Evolutionary conservation across 2,888 invertebrate species (phyloP), one percentile per base, ranked within the genome.

Genomic region (Pyrrhia umbra): DNA sequence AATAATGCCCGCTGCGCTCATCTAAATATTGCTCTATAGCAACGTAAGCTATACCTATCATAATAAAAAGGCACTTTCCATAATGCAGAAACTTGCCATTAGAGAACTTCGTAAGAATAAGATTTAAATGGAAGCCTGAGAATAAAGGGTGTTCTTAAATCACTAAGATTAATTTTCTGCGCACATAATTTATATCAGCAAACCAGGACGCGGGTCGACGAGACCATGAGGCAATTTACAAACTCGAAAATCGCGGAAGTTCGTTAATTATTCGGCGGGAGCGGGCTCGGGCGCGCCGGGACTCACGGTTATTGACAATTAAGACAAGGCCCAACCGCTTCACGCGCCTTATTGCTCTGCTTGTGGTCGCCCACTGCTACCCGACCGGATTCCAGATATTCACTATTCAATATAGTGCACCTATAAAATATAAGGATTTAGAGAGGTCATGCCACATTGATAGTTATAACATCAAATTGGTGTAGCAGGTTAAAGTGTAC

Each of bases 171-270:
- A 93, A 93, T 94, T 93, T 93, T 92, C 87, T 80, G 88, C 86
- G 90, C 87, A 91, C 92, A 93, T 93, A 93, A 94, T 94, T 94
- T 92, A 93, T 94, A 91, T 88, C 88, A 88, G 88, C 89, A 89
- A 91, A 90, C 92, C 92, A 92, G 92, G 85, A 90, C 90, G 88
- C 89, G 90, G 91, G 91, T 90, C 92, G 90, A 90, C 90, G 90
- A 92, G 92, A 93, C 92, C 93, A 92, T 93, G 90, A 93, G 92
- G 93, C 91, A 92, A 93, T 94, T 94, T 93, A 93, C 92, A 92
- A 94, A 94, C 93, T 94, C 92, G 92, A 93, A 95, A 94, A 95
- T 95, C 94, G 92, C 90, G 91, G 92, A 94, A 94, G 93, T 94
- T 93, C 92, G 93, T 95, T 94, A 95, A 95, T 94, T 94, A 94